A percentile compares a stretch with the other conserved stretches of the same genome.
Conservation (phyloP, 2,888 invertebrate species). For the Synanthedon vespiformis region DNA sequence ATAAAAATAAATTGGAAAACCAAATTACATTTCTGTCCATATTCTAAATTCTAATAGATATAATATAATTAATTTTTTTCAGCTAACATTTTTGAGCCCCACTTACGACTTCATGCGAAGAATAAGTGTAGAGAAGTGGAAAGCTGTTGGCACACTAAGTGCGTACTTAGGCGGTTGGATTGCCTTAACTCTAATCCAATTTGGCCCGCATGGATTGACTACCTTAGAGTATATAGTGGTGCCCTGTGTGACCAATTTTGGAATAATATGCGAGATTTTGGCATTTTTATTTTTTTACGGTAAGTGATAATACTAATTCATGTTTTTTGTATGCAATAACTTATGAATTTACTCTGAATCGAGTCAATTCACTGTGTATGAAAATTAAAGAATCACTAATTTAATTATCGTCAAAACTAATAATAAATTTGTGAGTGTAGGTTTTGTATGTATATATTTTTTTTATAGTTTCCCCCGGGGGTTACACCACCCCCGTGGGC, state of each 20-base stretch:
- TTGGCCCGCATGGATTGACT: slow-evolving; percentile 20
- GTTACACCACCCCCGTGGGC: no score
- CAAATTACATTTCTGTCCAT: neutral
- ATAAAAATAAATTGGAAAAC: no score
- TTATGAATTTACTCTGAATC: no score
- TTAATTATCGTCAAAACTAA: no score
- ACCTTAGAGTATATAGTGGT: slow-evolving; percentile 34
- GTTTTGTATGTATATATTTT: no score
- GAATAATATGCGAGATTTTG: slow-evolving; percentile 35
- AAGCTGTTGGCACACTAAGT: slow-evolving; percentile 24
- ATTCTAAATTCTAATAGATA: neutral
- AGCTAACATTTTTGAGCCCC: slow-evolving; percentile 43
- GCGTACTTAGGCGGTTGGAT: slow-evolving; percentile 22
- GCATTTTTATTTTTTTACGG: slow-evolving; percentile 51
- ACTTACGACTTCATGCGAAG: slow-evolving; percentile 41
- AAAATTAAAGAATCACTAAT: no score
- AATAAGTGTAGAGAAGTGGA: slow-evolving; percentile 36
- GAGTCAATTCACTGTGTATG: no score
- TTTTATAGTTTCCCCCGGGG: no score
- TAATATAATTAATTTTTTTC: neutral
- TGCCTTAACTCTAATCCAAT: slow-evolving; percentile 24
- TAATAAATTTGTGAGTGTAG: no score
- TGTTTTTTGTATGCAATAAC: neutral
- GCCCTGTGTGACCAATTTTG: slow-evolving; percentile 30
- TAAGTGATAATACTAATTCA: slow-evolving; percentile 10